Evolutionary conservation across 2,888 invertebrate genomes (phyloP), one percentile per base, ranked within the genome.

Genomic region (Embidobia sp.): DNA sequence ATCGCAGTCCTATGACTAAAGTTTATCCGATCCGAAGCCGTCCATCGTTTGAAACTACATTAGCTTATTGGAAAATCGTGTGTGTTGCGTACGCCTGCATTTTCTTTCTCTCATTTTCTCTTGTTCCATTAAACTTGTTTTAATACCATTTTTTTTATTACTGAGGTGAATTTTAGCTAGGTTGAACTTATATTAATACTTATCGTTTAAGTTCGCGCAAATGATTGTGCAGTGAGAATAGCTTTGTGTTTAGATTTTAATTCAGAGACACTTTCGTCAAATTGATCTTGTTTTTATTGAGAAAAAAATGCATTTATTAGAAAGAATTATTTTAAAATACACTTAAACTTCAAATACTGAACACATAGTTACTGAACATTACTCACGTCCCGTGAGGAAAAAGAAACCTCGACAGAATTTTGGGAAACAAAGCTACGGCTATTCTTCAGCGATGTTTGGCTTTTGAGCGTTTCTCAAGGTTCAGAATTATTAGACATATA

Each of bases 21-120:
- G 59, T 51, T 64, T 53, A 59, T 70, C 29, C 51, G 35, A 29
- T 46, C 44, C 64, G 37, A 48, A 70, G 44, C 53, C 48, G 51
- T 35, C 19, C 51, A 55, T 48, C 69, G 46, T 64, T 51, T 59
- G 66, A 49, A 59, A 51, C 49, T 64, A 66, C 59, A 55, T 70
- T 70, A 61, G 66, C 66, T 72, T 72, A 77, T 70, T 72, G 70
- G 66, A 72, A 76, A 77, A 72, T 59, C 61, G 49, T 59, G 70
- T 66, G 51, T 75, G 48, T 48, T 49, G 59, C 51, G 55, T 48
- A 66, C 46, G 48, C 53, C 42, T 55, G 33, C 18, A 40, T 57
- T 75, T 55, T 8, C 49, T 53, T 42, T 18, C 55, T 49, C 57
- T 55, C 27, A 40, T 22, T 76, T 37, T 46, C 40, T 55, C 49